These are phyloP conservation scores for Drosophila bipectinata DNA, from an alignment of 1,140 invertebrate genomes.

Conservation along the genomic window DNA sequence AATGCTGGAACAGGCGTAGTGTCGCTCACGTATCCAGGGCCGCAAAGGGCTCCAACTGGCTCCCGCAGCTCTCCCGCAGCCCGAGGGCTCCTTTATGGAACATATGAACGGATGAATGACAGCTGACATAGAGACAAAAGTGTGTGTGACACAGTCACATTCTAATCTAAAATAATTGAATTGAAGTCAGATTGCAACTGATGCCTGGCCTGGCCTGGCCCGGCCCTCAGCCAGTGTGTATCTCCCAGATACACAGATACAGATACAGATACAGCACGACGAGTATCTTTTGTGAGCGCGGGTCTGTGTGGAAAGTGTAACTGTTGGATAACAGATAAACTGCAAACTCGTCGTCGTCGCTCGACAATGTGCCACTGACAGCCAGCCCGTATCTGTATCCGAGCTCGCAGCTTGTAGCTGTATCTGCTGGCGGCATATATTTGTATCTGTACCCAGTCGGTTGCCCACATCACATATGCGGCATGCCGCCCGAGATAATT, in stretches of 20 bases:
- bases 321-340: constrained; percentile 52
- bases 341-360: constrained; percentile 23
- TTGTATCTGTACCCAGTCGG: constrained; percentile 18
- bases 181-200: constrained; percentile 82
- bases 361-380: constrained; percentile 55
- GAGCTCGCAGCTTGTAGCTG: constrained; percentile 13
- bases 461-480: constrained; percentile 50
- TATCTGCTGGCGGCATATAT: constrained; percentile 26
- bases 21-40: constrained; percentile 70
- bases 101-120: constrained; percentile 79
- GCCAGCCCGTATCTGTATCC: constrained; percentile 38
- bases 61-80: constrained; percentile 3
- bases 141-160: constrained; percentile 80
- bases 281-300: constrained; percentile 11
- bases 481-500: constrained; percentile 52
- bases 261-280: constrained; percentile 39
- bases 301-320: constrained; percentile 56
- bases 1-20: constrained; percentile 55
- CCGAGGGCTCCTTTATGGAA: constrained; percentile 48
- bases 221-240: constrained; percentile 25
- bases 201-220: constrained; percentile 61
- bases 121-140: constrained; percentile 81
- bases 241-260: constrained; percentile 50
- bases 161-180: constrained; percentile 83
- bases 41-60: constrained; percentile 24